These are phyloP conservation scores for Leuciscus waleckii DNA, from an alignment of 2,797 vertebrate genomes.

Conservation along the genomic window DNA sequence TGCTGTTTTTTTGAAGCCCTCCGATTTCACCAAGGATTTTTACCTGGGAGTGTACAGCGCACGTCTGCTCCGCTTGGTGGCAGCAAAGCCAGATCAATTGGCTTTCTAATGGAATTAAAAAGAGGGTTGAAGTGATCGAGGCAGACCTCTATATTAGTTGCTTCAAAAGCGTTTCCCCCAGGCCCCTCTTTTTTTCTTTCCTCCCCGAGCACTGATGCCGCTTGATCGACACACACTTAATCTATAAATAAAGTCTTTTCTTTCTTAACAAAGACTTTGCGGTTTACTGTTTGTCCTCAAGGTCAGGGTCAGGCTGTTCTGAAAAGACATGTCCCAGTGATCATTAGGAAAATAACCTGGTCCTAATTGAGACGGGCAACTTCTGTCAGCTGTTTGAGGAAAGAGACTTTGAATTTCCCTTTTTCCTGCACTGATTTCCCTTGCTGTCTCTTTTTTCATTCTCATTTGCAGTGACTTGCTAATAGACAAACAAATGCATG, in stretches of 20 bases:
- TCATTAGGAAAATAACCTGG: constrained; percentile 83
- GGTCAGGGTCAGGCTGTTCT: constrained; percentile 86
- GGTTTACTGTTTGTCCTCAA: constrained; percentile 86
- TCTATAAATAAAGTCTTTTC: constrained; percentile 93
- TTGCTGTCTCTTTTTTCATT: background rate
- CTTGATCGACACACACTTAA: constrained; percentile 89
- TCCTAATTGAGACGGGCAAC: constrained; percentile 86
- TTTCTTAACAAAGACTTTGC: constrained; percentile 83
- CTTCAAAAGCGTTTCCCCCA: constrained; percentile 72
- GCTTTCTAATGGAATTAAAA: constrained; percentile 83
- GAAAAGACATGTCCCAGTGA: constrained; percentile 87
- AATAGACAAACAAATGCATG: constrained; percentile 10
- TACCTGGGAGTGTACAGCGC: constrained; percentile 40
- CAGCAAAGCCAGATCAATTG: constrained; percentile 78
- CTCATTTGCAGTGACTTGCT: background rate
- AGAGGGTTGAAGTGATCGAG: constrained; percentile 72
- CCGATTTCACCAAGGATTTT: constrained; percentile 55
- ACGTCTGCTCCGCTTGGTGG: constrained; percentile 18
- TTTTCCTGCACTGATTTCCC: constrained; percentile 25
- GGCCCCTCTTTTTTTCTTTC: constrained; percentile 54
- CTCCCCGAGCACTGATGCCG: constrained; percentile 75
- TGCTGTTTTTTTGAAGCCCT: constrained; percentile 38
- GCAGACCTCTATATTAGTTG: constrained; percentile 78
- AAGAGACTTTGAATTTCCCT: constrained; percentile 29
- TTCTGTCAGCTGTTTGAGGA: constrained; percentile 74